Evolutionary conservation across 2,888 invertebrate species (phyloP), one percentile per base, ranked within the genome.

Genomic region (Tridacna gigas): DNA sequence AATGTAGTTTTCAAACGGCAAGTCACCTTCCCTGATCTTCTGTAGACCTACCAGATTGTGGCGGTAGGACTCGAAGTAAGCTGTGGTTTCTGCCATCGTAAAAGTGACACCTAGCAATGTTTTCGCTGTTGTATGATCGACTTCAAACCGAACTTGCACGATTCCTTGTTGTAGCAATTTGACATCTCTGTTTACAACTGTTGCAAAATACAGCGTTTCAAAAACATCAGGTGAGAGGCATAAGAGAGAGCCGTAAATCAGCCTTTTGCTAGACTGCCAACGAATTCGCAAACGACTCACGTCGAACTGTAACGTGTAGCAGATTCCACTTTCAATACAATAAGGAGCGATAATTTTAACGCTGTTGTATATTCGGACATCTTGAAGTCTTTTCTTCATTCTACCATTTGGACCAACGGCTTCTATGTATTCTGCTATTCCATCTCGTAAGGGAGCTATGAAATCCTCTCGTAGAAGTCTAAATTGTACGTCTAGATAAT

Each of bases 21-120:
- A 79, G 60, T 90, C 89, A 12, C 86, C 84, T n/a, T 84, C 83
- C 69, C 95, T 95, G 75, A 96, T 96, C 0, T 95, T 94, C 91
- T 97, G 96, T 45, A 98, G 93, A n/a, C 96, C 97, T 88, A 95
- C 96, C 77, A 97, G 95, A 0, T 97, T 97, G 91, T 97, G 96
- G 86, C 96, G 96, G 92, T 97, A 98, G 0, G 97, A 97, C 92
- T 97, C 97, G 93, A 97, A 97, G 94, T 97, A 98, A 0, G 97
- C 96, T 75, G 96, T 96, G 76, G 97, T 97, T 93, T 97, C 97
- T 2, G 97, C 96, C 97, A 97, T 97, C 0, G 96, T 85, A 80
- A 90, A 93, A 25, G 80, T 56, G 22, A 65, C 73, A 22, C 61
- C 76, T 48, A 81, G 80, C 13, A 88, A 60, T 20, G 61, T 48